Conservation (phyloP, 1,140 invertebrate genomes). For the Dendrolimus kikuchii region DNA sequence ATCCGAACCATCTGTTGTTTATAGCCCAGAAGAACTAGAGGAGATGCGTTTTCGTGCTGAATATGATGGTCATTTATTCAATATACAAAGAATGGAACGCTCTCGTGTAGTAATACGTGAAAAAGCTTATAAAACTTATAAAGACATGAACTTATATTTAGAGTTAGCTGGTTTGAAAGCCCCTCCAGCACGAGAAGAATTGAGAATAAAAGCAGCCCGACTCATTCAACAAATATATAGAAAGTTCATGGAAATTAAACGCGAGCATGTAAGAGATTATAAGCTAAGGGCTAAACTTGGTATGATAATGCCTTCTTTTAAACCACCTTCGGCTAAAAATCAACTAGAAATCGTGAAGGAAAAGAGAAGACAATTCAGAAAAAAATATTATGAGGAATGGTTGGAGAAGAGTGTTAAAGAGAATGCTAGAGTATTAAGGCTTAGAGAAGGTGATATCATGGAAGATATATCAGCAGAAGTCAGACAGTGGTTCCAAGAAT, state of each 20-base stretch:
- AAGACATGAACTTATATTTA: conserved; percentile 52
- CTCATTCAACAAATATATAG: conserved; percentile 44
- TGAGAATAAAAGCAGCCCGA: conserved; percentile 34
- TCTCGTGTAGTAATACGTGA: conserved; percentile 28
- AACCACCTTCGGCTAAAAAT: conserved; percentile 48
- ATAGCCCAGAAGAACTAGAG: conserved; percentile 38
- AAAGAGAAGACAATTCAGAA: conserved; percentile 67
- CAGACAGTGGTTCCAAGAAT: conserved; percentile 77
- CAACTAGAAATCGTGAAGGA: conserved; percentile 68
- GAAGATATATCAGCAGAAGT: conserved; percentile 82
- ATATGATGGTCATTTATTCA: conserved; percentile 41
- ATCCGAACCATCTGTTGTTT: conserved; percentile 20
- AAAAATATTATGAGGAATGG: conserved; percentile 67
- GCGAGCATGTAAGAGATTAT: conserved; percentile 31
- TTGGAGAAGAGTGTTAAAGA: conserved; percentile 72
- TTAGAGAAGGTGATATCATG: conserved; percentile 74
- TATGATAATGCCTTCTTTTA: conserved; percentile 44
- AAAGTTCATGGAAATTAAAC: conserved; percentile 47
- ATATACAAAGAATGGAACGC: conserved; percentile 60
- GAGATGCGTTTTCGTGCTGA: conserved; percentile 31
- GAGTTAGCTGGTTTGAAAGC: conserved; percentile 54
- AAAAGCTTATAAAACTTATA: conserved; percentile 36
- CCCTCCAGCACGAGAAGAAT: conserved; percentile 29
- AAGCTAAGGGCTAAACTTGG: conserved; percentile 41
- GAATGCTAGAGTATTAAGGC: conserved; percentile 69